Conservation (phyloP, 1,140 invertebrate genomes). For the Lepidurus apus region DNA sequence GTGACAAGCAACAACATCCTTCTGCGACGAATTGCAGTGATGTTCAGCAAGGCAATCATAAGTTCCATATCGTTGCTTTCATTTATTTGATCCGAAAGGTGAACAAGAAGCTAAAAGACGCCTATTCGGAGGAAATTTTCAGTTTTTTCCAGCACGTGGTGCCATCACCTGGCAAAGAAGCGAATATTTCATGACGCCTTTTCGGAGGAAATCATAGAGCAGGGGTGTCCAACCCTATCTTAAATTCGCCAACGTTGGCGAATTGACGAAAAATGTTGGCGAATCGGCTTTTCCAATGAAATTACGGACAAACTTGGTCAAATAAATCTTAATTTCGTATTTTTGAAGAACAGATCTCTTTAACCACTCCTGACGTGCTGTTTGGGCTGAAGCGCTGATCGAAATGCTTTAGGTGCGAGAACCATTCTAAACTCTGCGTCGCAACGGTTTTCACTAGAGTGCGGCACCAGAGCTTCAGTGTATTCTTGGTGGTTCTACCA, state of each 20-base stretch:
- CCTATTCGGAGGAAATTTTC: no score
- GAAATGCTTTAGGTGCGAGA: background rate
- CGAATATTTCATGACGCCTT: no score
- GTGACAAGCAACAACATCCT: background rate
- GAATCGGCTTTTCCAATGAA: no score
- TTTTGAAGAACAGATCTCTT: background rate
- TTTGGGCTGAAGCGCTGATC: background rate
- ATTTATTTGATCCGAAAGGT: background rate
- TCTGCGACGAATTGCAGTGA: background rate
- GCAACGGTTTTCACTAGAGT: background rate
- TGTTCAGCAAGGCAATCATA: background rate
- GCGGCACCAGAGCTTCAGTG: background rate
- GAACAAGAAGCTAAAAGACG: no score
- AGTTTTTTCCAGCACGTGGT: no score
- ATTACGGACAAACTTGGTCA: background rate
- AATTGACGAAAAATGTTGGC: no score
- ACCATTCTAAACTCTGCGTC: background rate
- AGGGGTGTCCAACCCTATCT: background rate
- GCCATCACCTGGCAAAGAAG: no score
- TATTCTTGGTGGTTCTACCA: background rate
- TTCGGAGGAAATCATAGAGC: no score
- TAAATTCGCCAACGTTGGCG: background rate
- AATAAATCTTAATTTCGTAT: background rate
- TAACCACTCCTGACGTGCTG: background rate
- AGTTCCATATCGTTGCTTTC: background rate